Conservation (phyloP, 2,113 vertebrate species). For the Nyctereutes procyonoides region DNA sequence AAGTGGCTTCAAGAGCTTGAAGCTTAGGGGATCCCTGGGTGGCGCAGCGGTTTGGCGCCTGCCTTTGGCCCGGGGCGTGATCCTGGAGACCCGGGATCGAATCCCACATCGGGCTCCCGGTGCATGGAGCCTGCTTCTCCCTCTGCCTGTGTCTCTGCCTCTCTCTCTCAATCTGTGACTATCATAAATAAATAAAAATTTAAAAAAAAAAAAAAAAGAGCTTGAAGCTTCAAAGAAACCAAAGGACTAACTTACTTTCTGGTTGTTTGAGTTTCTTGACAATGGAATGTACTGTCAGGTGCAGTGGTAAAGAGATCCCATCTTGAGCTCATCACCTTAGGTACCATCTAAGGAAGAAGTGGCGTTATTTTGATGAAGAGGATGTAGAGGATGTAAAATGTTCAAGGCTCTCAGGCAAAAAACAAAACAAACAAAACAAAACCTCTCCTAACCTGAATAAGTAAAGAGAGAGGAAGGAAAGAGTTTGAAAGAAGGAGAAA, state of each 20-base stretch:
- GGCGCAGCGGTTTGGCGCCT: too few relatives aligned
- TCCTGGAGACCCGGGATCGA: too few relatives aligned
- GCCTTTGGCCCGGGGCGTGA: too few relatives aligned
- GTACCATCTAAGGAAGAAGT: neutral
- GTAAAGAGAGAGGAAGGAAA: neutral
- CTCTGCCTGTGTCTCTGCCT: too few relatives aligned
- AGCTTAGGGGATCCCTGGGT: too few relatives aligned
- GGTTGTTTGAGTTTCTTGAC: neutral
- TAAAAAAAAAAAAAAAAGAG: too few relatives aligned
- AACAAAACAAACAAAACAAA: neutral
- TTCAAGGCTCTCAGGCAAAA: neutral
- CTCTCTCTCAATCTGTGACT: too few relatives aligned
- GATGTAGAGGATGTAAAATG: neutral
- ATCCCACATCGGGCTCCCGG: too few relatives aligned
- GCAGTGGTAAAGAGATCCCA: neutral
- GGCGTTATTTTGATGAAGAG: conserved; percentile 13
- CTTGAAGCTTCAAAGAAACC: neutral
- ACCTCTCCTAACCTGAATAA: neutral
- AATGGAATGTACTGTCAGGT: neutral
- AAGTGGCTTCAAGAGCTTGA: neutral
- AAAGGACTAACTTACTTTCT: neutral
- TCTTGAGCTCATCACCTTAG: neutral
- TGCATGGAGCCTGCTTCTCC: too few relatives aligned
- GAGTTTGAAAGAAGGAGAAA: conserved; percentile 31
- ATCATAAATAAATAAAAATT: too few relatives aligned